These are phyloP conservation scores for Dryas iulia DNA, from an alignment of 1,140 invertebrate genomes.

Conservation along the genomic window DNA sequence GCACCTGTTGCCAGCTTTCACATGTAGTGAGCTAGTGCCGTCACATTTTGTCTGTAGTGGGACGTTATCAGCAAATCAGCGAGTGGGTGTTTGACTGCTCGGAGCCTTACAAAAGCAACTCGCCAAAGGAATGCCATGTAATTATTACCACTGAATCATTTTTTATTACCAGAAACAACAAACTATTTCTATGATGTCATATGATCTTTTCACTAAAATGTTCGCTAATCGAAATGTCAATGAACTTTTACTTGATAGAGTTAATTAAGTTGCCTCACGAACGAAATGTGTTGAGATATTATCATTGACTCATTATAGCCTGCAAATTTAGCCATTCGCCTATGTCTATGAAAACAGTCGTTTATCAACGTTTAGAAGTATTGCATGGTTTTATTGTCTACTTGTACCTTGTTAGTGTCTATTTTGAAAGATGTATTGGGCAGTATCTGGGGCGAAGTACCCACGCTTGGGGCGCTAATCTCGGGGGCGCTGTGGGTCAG, in stretches of 20 bases:
- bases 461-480: conserved; percentile 40
- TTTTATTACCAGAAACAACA: conserved; percentile 10
- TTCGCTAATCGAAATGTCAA: conserved; percentile 5
- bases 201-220: conserved; percentile 10
- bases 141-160: conserved; percentile 13
- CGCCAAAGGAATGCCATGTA: conserved; percentile 19
- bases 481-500: conserved; percentile 38
- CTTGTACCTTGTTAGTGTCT: conserved; percentile 51
- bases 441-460: conserved; percentile 35
- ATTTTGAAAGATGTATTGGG: conserved; percentile 46
- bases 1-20: conserved; percentile 64
- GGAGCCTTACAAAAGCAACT: conserved; percentile 21
- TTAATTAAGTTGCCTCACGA: conserved; percentile 15
- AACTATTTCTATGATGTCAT: not conserved
- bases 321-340: conserved; percentile 25
- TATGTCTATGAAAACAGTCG: conserved; percentile 27
- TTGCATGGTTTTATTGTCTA: conserved; percentile 44
- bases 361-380: conserved; percentile 41
- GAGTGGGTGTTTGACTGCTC: conserved; percentile 36
- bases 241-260: conserved; percentile 17
- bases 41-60: conserved; percentile 44
- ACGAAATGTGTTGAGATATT: conserved; percentile 8
- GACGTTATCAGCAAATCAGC: conserved; percentile 55
- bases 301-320: conserved; percentile 16
- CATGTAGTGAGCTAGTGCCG: conserved; percentile 50